Evolutionary conservation across 1,140 invertebrate species (phyloP).

Genomic region (Eumeta japonica): DNA sequence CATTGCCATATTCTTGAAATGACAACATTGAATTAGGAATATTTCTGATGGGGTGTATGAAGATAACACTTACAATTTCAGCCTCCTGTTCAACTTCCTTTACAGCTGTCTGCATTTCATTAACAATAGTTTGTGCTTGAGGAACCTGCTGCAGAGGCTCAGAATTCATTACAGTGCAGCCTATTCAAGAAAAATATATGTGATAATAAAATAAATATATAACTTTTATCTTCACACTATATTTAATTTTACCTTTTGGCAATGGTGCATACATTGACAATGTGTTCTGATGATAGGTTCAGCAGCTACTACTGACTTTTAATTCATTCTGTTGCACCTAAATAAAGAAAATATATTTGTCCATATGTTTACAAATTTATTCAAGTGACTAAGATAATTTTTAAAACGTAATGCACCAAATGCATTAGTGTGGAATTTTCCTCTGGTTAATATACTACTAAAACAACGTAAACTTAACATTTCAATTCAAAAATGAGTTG

Average conservation of each 20-base stretch:
- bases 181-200: constrained; percentile 17
- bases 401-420: too few relatives aligned
- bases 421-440: too few relatives aligned
- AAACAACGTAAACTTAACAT: too few relatives aligned
- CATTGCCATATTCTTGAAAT: too few relatives aligned
- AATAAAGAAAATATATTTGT: too few relatives aligned
- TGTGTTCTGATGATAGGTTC: constrained; percentile 45
- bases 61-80: constrained; percentile 30
- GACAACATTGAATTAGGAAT: too few relatives aligned
- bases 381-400: too few relatives aligned
- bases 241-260: constrained; percentile 48
- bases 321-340: constrained; percentile 47
- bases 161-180: constrained; percentile 41
- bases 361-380: too few relatives aligned
- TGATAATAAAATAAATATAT: not conserved
- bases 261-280: constrained; percentile 50
- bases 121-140: constrained; percentile 35
- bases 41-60: too few relatives aligned
- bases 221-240: too few relatives aligned
- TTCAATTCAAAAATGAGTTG: constrained; percentile 5
- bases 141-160: constrained; percentile 42
- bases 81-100: constrained; percentile 37
- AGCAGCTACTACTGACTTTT: constrained; percentile 36
- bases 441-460: too few relatives aligned
- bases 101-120: constrained; percentile 38